Evolutionary conservation across 2,797 vertebrate species (phyloP), one percentile per base, ranked within the genome.

Genomic region (Neostethus bicornis): DNA sequence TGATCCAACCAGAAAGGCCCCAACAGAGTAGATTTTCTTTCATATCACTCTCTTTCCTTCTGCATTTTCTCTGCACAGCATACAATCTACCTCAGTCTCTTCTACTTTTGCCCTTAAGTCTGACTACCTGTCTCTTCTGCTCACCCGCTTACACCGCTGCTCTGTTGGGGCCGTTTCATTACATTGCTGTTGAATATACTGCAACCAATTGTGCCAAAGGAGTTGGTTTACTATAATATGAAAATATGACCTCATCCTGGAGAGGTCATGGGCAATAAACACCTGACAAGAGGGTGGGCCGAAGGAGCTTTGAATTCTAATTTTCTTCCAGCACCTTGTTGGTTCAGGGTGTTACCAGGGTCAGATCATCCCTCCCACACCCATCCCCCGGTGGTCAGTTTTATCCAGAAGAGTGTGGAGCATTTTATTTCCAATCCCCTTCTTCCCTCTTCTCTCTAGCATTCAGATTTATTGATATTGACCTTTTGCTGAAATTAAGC

Each of bases 401-500:
- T 4, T 1, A 64, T 42, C 59, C 41, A 54, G 53, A 71, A 38
- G 49, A 73, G 46, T 46, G 51, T 20, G 16, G 50, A 70, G 51
- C 62, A 34, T 85, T 85, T 77, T 79, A 79, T 81, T 81, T 77
- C 66, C 50, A 52, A 61, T 56, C 62, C 70, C 55, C 53, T 43
- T 39, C 73, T 77, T 39, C 61, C 42, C 64, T 54, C 63, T 61
- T 43, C 64, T 78, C 66, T 71, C 73, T 26, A 77, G 81, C 76
- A 77, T 83, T 79, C 78, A 70, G 83, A 90, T 91, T 91, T 92
- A 93, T 93, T 92, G 89, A 92, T 90, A 91, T 86, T 91, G 90
- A 92, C 92, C 90, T 93, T 92, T 92, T 73, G 83, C 87, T 90
- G 86, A 91, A 92, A 92, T 91, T 90, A 92, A 92, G 82, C 83